Evolutionary conservation across 2,113 vertebrate species (phyloP).

Genomic region (Microtus richardsoni): DNA sequence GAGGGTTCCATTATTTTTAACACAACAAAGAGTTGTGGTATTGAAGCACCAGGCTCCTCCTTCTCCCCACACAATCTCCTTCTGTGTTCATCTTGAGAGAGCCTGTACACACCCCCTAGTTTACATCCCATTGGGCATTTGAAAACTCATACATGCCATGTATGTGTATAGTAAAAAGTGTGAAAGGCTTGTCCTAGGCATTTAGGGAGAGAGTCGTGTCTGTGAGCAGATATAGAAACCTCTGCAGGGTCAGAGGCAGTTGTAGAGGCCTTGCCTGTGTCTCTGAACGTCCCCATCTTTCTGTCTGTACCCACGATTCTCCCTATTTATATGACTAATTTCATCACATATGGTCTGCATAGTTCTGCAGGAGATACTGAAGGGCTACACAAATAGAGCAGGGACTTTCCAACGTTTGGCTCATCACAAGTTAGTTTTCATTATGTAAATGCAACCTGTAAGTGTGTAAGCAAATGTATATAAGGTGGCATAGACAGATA

Average conservation of each 20-base stretch:
- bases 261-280: rapidly evolving
- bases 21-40: background rate
- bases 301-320: background rate
- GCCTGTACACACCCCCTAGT: background rate
- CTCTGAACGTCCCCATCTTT: background rate
- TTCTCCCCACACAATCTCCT: background rate
- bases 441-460: background rate
- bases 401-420: background rate
- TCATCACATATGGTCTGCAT: background rate
- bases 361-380: background rate
- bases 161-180: background rate
- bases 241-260: background rate
- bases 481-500: background rate
- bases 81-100: background rate
- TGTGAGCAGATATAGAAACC: background rate
- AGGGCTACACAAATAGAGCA: background rate
- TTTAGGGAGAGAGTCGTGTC: background rate
- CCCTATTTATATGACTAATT: background rate
- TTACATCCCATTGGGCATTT: background rate
- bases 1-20: background rate
- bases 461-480: background rate
- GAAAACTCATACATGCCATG: background rate
- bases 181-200: background rate
- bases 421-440: background rate
- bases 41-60: background rate